Base-by-base conservation (phyloP, 2,797 vertebrate species). In the Esox lucius region DNA sequence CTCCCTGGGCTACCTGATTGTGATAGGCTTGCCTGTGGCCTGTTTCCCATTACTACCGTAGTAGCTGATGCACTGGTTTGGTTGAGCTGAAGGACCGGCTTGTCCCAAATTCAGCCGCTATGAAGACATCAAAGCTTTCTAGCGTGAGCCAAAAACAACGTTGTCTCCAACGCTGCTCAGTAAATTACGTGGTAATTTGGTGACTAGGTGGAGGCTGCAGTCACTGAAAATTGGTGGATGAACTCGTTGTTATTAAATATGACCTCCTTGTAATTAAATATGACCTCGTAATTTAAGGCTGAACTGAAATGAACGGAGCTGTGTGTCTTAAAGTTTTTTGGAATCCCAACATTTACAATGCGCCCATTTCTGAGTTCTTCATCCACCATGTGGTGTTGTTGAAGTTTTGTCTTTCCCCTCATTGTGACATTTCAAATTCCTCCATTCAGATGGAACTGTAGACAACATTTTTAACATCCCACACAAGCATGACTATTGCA, bases 1-100 rank as follows among this genome's bases (percentile, higher is more conserved):
- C 79, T 80, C 71, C 70, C 62, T 73, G 56, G 49, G 49, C 1
- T 1, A 51, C 26, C 51, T 31, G 11, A 31, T 48, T 48, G 7
- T 5, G 68, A 64, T 46, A 28, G 53, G 22, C 22, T 33, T 31
- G 26, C 49, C 19, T 70, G 39, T 69, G 26, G 13, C 66, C 16
- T 61, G 31, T 42, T 26, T 12, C 31, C 31, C 12, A 19, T 28
- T 15, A 35, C n/a, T n/a, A n/a, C n/a, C n/a, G n/a, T n/a, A n/a
- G n/a, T 1, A 68, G 46, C 16, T 65, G 62, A 16, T 7, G 17
- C 33, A 19, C 19, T 16, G 22, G 39, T 46, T 24, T 19, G 22
- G 7, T 26, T 68, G 35, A 15, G 3, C 68, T 42, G 46, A 8
- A 48, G 56, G n/a, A 22, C 19, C 46, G 22, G 22, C 12, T 26